These are phyloP conservation scores for Heteromyza rotundicornis DNA, from an alignment of 2,888 invertebrate species.

Conservation along the genomic window DNA sequence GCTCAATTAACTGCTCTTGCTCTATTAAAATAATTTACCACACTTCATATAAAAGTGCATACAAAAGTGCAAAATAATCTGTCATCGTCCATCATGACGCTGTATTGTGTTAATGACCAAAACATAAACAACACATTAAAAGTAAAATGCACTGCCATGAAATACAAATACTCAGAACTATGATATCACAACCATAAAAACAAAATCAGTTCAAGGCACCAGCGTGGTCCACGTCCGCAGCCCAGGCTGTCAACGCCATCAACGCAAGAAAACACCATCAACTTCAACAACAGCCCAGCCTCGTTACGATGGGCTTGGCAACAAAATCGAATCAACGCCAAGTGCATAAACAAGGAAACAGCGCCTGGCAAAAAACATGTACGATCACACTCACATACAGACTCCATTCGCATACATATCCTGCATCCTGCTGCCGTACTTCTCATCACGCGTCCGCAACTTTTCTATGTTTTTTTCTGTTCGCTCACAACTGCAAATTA, in stretches of 20 bases:
- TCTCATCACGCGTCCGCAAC: neutral
- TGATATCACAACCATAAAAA: neutral
- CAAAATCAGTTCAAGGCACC: constrained; percentile 26
- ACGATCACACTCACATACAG: neutral
- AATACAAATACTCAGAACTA: neutral
- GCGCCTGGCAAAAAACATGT: no score
- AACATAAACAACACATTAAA: neutral
- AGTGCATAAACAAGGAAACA: neutral
- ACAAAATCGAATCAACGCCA: neutral
- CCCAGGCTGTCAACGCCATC: constrained; percentile 9
- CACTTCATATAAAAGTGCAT: neutral
- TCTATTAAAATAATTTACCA: no score
- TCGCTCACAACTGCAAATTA: constrained; percentile 3
- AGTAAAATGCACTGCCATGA: neutral
- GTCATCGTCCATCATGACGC: no score
- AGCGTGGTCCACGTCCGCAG: neutral
- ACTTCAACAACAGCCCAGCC: neutral
- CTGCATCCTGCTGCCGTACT: neutral
- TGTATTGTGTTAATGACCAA: neutral
- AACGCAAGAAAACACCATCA: constrained; percentile 6
- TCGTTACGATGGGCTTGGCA: neutral
- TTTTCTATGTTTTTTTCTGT: no score
- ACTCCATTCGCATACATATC: neutral
- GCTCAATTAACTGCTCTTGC: no score
- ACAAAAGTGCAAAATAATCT: no score